phyloP scores from a whole-genome alignment of 2,888 invertebrate species.

The Cataglyphis rosenhaueri region DNA sequence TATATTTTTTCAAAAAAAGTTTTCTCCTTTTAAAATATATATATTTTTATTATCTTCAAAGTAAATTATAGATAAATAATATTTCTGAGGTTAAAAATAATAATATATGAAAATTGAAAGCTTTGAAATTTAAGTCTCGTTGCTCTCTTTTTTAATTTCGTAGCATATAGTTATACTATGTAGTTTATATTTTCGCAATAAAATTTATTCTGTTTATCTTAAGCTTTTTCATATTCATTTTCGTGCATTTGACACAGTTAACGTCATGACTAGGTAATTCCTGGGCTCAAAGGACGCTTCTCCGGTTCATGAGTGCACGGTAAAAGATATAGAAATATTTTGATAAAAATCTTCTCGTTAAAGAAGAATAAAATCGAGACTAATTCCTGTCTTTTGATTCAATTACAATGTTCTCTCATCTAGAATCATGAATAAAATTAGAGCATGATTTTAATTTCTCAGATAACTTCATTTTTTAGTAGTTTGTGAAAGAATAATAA shows the following conservation, averaged over 20 bases:
- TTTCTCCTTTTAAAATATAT: neutral
- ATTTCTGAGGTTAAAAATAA: slow-evolving; percentile 19
- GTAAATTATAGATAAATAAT: neutral
- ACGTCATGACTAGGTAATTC: neutral
- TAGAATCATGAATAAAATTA: neutral
- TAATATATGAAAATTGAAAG: slow-evolving; percentile 15
- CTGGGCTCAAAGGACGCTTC: neutral
- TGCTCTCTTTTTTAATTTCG: slow-evolving; percentile 7
- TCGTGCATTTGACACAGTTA: slow-evolving; percentile 9
- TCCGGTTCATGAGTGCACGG: neutral
- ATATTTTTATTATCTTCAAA: neutral
- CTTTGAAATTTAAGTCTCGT: neutral
- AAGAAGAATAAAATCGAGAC: neutral
- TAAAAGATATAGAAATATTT: neutral
- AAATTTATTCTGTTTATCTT: slow-evolving; percentile 21
- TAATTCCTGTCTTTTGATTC: neutral
- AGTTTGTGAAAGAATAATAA: neutral
- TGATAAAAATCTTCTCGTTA: neutral
- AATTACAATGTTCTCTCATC: neutral
- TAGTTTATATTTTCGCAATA: slow-evolving; percentile 14
- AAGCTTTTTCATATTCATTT: slow-evolving; percentile 17
- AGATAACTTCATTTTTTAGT: neutral
- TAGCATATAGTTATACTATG: no score
- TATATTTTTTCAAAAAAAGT: neutral
- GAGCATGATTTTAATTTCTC: neutral